These are phyloP conservation scores for Ciona savignyi DNA, from an alignment of 23 tunicate genomes.

Conservation along the genomic window DNA sequence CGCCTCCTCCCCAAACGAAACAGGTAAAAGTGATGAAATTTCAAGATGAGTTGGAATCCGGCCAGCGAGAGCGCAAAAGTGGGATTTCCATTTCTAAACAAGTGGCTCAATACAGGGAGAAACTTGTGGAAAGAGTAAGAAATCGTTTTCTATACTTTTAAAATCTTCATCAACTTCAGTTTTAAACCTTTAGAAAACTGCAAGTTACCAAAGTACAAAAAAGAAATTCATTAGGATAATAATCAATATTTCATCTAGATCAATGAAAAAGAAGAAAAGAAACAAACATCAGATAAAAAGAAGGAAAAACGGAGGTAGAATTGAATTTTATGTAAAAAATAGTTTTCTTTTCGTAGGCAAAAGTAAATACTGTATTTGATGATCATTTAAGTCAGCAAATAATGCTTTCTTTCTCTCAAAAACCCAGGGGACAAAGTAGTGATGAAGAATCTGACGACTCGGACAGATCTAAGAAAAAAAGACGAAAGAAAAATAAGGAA, in stretches of 20 bases:
- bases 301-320: not conserved
- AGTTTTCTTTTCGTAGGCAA: not conserved
- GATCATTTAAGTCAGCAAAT: too few species aligned
- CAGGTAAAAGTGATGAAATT: conserved; percentile 94
- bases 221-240: too few species aligned
- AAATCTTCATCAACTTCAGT: too few species aligned
- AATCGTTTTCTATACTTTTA: not conserved
- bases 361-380: not conserved
- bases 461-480: not conserved
- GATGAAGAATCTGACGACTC: not conserved
- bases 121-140: conserved; percentile 74
- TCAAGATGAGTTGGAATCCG: conserved; percentile 90
- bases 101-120: conserved; percentile 70
- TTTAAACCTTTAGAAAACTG: too few species aligned
- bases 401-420: too few species aligned
- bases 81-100: conserved; percentile 38
- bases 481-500: not conserved
- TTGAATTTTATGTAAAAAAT: not conserved
- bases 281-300: not conserved
- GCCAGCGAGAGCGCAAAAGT: conserved; percentile 42
- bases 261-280: too few species aligned
- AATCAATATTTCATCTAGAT: too few species aligned
- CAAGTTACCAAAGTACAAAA: too few species aligned
- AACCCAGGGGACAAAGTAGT: not conserved
- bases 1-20: too few species aligned